These are phyloP conservation scores for Microtus oregoni DNA, from an alignment of 2,113 vertebrate species.

Conservation along the genomic window DNA sequence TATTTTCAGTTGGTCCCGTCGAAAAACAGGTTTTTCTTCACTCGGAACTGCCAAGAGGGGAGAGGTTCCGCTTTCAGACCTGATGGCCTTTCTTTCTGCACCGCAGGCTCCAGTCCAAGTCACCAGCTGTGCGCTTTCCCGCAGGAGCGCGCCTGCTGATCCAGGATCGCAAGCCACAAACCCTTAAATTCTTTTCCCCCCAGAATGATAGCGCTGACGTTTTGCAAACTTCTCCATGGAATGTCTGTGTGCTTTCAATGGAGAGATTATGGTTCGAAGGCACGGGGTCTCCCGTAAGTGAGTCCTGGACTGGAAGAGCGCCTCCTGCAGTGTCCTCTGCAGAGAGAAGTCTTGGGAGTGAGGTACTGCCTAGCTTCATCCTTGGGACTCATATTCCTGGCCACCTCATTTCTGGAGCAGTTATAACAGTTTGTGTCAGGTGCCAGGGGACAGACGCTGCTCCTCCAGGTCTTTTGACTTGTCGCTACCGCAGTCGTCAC, in stretches of 20 bases:
- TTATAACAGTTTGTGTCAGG: not conserved
- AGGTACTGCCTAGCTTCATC: not conserved
- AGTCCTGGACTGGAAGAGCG: not conserved
- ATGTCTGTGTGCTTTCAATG: not conserved
- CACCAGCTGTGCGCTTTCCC: not conserved
- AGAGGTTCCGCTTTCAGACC: constrained; percentile 49
- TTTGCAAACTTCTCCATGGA: not conserved
- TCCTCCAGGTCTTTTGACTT: not conserved
- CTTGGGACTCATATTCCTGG: not conserved
- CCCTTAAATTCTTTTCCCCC: not conserved
- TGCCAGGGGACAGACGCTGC: not conserved
- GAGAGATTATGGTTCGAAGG: not conserved
- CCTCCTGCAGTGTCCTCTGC: not conserved
- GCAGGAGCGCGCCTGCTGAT: not conserved
- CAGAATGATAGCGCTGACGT: not conserved
- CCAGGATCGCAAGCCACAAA: not conserved
- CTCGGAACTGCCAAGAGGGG: not conserved
- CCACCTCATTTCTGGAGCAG: constrained; percentile 5
- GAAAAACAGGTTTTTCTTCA: constrained; percentile 38
- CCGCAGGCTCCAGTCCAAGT: not conserved
- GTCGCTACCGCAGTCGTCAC: not conserved
- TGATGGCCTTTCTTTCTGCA: not conserved
- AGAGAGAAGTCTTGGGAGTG: not conserved
- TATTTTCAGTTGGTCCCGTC: constrained; percentile 55
- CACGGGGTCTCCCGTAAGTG: not conserved